Evolutionary conservation across 2,797 vertebrate species (phyloP), one percentile per base, ranked within the genome.

Genomic region (Anguilla obscura): DNA sequence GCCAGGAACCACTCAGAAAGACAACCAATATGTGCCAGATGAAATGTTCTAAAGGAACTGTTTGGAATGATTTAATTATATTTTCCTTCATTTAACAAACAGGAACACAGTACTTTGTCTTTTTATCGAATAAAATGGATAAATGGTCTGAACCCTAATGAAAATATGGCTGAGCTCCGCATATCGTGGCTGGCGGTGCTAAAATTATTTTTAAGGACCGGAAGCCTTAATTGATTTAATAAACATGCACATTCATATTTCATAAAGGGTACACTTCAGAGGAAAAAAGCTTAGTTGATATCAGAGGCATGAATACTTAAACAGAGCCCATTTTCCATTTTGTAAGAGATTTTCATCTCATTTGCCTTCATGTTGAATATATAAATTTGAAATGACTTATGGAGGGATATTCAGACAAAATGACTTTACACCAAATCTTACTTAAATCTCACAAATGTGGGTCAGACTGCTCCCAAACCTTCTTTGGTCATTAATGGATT

Each of bases 221-320:
- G 18, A 18, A 82, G 40, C 24, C 24, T 82, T 50, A 48, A 82
- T 82, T 33, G 18, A 50, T 82, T 48, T n/a, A 82, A 82, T 82
- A 50, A 82, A 82, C 45, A 50, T 8, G 21, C 18, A 82, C 79
- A 82, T 82, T 82, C 45, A 48, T 82, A 50, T 48, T 82, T 82
- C 40, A 82, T 24, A 50, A 82, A 82, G 79, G 40, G 79, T 82
- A 76, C 71, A 76, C 71, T 76, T 76, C 79, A 21, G 74, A 18
- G 33, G 74, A 79, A 36, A 45, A 66, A 10, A 71, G 66, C 66
- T 33, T 71, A 71, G 74, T 79, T 7, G 36, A 40, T 40, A 79
- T 79, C 36, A 79, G 36, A 40, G 40, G 33, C 74, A 79, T 79
- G 74, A 79, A 36, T 21, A 79, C 30, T 45, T 79, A 21, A 79